Percentiles rank a stretch among this genome's conserved stretches.
Conservation (phyloP, 2,888 invertebrate genomes). For the Crematogaster levior region DNA sequence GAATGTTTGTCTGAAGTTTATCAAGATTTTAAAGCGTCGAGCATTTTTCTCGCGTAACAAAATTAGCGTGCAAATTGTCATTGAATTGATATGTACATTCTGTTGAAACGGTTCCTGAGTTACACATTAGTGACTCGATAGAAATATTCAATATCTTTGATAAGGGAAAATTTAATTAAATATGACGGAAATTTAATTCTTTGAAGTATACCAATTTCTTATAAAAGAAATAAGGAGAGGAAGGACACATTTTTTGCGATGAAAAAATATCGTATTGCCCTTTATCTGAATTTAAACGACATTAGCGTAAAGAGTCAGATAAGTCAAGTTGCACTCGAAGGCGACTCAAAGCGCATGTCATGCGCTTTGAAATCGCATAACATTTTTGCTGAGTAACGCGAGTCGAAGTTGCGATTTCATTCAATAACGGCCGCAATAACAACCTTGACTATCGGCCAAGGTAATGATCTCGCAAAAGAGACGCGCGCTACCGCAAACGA, state of each 20-base stretch:
- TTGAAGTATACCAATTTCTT: not conserved
- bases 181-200: too few species aligned
- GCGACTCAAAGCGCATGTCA: not conserved
- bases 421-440: not conserved
- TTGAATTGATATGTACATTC: too few species aligned
- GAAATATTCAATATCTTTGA: not conserved
- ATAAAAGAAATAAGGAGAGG: not conserved
- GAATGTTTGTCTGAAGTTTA: not conserved
- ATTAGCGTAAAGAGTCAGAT: not conserved
- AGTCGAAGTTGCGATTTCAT: not conserved
- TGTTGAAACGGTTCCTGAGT: not conserved
- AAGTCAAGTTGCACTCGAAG: not conserved
- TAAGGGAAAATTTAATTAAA: not conserved
- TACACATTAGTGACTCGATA: not conserved
- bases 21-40: not conserved
- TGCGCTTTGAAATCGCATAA: not conserved
- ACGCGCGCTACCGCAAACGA: not conserved
- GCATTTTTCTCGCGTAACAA: not conserved
- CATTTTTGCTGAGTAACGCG: conserved; percentile 14
- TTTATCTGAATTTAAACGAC: not conserved
- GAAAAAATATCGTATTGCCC: not conserved
- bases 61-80: not conserved
- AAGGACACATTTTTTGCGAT: not conserved
- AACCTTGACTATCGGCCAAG: conserved; percentile 46
- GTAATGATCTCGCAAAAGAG: conserved; percentile 39